These are phyloP conservation scores for Ibycter americanus DNA, from an alignment of 2,797 vertebrate genomes.

Conservation along the genomic window DNA sequence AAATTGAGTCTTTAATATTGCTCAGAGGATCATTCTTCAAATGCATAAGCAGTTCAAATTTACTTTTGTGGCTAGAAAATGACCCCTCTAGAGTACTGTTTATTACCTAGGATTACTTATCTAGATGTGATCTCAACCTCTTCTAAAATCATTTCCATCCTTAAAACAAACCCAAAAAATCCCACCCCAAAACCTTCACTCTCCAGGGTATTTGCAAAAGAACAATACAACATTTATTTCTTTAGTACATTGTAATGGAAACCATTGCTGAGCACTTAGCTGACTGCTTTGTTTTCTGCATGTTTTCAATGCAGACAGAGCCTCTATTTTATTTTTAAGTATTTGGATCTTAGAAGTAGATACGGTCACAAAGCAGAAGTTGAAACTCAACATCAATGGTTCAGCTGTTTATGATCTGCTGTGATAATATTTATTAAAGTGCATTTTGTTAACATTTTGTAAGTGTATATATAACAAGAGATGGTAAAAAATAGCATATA, in stretches of 20 bases:
- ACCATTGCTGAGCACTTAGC: conserved; percentile 45
- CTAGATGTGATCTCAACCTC: conserved; percentile 45
- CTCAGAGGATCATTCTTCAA: not conserved
- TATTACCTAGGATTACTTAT: conserved; percentile 53
- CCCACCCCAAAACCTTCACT: not conserved
- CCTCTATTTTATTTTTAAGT: conserved; percentile 20
- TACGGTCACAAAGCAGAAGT: conserved; percentile 8
- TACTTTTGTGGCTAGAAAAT: not conserved
- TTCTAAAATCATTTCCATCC: conserved; percentile 50
- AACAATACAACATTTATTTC: conserved; percentile 64
- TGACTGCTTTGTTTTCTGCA: conserved; percentile 42
- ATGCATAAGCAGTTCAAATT: not conserved
- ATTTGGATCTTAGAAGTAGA: conserved; percentile 28
- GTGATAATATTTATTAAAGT: conserved; percentile 64
- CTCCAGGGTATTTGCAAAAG: conserved; percentile 53
- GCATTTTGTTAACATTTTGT: conserved; percentile 66
- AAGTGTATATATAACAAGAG: conserved; percentile 64
- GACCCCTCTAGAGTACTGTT: not conserved
- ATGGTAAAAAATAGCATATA: conserved; percentile 38
- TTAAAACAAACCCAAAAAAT: conserved; percentile 46
- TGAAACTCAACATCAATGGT: conserved; percentile 21
- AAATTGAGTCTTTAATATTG: not conserved
- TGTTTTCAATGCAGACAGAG: conserved; percentile 45
- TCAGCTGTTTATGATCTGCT: conserved; percentile 31
- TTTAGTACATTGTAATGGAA: conserved; percentile 63